Conservation (phyloP, 2,888 invertebrate genomes). For the Ophonus ardosiacus region DNA sequence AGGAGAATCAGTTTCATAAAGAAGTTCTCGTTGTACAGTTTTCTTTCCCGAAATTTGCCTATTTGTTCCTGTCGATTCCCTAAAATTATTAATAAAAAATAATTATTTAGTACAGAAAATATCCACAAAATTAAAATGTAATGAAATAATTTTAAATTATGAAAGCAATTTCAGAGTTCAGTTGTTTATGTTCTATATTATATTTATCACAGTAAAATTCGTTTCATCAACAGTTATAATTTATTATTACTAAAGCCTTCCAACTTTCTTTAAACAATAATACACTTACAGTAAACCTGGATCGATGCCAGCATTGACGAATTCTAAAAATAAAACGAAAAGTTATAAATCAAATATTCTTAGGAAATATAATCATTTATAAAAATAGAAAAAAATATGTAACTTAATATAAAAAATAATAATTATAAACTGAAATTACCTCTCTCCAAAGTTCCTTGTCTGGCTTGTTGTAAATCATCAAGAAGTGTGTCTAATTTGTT, state of each 20-base stretch:
- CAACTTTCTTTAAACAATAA: constrained; percentile 45
- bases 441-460: constrained; percentile 71
- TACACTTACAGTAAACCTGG: constrained; percentile 73
- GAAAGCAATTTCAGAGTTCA: no score
- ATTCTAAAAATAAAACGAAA: constrained; percentile 70
- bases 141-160: not conserved
- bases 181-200: not conserved
- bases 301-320: constrained; percentile 71
- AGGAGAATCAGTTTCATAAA: constrained; percentile 69
- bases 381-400: constrained; percentile 8
- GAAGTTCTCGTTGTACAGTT: constrained; percentile 73
- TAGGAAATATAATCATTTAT: constrained; percentile 12
- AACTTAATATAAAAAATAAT: no score
- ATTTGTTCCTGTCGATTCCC: constrained; percentile 47
- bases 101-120: not conserved
- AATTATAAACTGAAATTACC: constrained; percentile 65
- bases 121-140: not conserved
- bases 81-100: constrained; percentile 31
- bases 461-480: constrained; percentile 82
- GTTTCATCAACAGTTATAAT: constrained; percentile 25
- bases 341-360: constrained; percentile 71
- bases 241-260: constrained; percentile 41
- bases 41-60: constrained; percentile 67
- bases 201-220: constrained; percentile 6
- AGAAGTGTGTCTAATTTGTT: constrained; percentile 86